Evolutionary conservation across 2,888 invertebrate species (phyloP).

Genomic region (Sepioteuthis lessoniana): DNA sequence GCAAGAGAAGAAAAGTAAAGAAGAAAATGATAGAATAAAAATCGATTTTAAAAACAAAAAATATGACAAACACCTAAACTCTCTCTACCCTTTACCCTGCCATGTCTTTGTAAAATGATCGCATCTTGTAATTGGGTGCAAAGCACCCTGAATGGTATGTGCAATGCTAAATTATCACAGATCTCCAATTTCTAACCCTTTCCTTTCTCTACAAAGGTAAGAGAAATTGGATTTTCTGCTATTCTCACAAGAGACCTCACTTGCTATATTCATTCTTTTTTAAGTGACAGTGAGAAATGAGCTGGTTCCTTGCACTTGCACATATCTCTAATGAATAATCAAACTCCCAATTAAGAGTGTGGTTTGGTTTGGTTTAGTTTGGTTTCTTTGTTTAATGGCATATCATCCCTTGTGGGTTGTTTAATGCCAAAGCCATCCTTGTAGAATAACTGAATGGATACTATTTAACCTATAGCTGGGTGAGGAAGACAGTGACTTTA

Average conservation of each 20-base stretch:
- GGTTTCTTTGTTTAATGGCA: too few relatives aligned
- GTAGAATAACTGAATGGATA: too few relatives aligned
- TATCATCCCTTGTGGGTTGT: too few relatives aligned
- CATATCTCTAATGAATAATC: background rate
- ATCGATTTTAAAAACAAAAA: too few relatives aligned
- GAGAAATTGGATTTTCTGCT: background rate
- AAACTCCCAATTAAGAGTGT: too few relatives aligned
- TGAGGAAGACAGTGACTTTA: background rate
- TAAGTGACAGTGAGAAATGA: background rate
- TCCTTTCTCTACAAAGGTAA: background rate
- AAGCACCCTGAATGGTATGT: background rate
- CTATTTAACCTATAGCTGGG: too few relatives aligned
- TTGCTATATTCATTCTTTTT: background rate
- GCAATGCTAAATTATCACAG: background rate
- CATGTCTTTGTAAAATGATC: background rate
- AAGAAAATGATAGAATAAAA: background rate
- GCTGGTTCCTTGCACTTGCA: background rate
- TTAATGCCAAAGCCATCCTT: too few relatives aligned
- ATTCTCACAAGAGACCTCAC: background rate
- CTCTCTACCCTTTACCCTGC: background rate
- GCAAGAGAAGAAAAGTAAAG: too few relatives aligned
- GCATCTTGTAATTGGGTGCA: background rate
- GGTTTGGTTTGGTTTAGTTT: too few relatives aligned
- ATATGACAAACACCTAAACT: background rate
- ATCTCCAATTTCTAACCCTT: background rate